Evolutionary conservation across 1,140 invertebrate genomes (phyloP).

Genomic region (Lepidurus packardi): DNA sequence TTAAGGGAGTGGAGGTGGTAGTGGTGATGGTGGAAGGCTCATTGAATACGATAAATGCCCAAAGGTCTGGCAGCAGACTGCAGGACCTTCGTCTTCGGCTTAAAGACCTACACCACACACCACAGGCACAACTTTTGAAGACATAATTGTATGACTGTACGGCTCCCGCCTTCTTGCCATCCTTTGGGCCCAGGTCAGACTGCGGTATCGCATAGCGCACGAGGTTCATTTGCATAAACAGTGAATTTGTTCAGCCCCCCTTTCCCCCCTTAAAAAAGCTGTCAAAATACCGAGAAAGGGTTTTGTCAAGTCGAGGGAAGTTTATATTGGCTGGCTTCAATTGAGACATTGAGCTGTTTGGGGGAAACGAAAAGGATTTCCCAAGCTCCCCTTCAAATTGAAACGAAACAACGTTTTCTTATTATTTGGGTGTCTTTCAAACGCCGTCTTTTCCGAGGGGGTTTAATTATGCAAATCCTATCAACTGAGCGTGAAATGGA

Average conservation of each 20-base stretch:
- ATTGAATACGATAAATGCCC: slow-evolving; percentile 12
- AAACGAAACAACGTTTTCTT: slow-evolving; percentile 27
- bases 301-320: slow-evolving; percentile 1
- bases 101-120: slow-evolving; percentile 1
- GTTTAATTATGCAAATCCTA: slow-evolving; percentile 19
- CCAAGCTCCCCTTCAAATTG: neutral
- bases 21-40: slow-evolving; percentile 17
- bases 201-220: slow-evolving; percentile 20
- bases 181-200: slow-evolving; percentile 9
- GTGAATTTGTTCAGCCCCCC: neutral
- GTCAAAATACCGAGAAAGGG: neutral
- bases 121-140: slow-evolving; percentile 15
- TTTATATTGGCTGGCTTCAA: slow-evolving; percentile 11
- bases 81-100: neutral
- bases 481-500: slow-evolving; percentile 23
- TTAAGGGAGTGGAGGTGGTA: slow-evolving; percentile 18
- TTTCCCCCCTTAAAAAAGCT: slow-evolving; percentile 16
- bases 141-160: slow-evolving; percentile 22
- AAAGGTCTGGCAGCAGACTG: slow-evolving; percentile 1
- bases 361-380: neutral
- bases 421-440: neutral
- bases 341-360: slow-evolving; percentile 9
- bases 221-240: slow-evolving; percentile 19
- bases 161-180: slow-evolving; percentile 20
- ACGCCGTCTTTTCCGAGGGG: neutral